phyloP scores from a whole-genome alignment of 2,113 vertebrate species.

The Myiozetetes cayanensis region DNA sequence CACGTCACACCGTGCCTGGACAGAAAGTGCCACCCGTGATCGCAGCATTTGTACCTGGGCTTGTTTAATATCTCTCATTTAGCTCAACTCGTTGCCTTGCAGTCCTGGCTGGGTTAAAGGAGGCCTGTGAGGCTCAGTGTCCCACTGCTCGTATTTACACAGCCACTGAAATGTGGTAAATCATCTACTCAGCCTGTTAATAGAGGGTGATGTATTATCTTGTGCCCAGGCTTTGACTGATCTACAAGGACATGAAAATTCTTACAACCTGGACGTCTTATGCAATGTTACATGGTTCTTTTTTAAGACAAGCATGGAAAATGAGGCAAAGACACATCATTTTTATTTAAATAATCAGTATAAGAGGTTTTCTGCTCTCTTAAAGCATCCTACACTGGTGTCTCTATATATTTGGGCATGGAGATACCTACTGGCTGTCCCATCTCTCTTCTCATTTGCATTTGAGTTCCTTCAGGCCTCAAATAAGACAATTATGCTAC shows the following conservation, averaged over 20 bases:
- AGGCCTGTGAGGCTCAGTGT: neutral
- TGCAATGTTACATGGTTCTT: neutral
- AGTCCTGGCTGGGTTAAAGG: neutral
- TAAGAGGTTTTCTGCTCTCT: neutral
- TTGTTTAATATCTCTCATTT: constrained; percentile 9
- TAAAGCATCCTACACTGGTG: neutral
- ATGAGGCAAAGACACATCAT: neutral
- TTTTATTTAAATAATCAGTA: neutral
- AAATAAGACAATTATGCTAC: neutral
- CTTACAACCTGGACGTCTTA: neutral
- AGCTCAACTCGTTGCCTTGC: constrained; percentile 60
- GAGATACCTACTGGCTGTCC: neutral
- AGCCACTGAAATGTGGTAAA: constrained; percentile 58
- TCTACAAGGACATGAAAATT: neutral
- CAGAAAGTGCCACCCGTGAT: neutral
- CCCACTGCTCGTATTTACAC: constrained; percentile 52
- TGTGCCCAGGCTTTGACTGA: neutral
- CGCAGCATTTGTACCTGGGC: neutral
- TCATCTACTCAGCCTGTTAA: constrained; percentile 65
- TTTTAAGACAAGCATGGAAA: neutral
- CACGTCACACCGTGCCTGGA: neutral
- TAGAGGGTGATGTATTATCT: constrained; percentile 26
- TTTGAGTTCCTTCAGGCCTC: neutral
- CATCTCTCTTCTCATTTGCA: neutral
- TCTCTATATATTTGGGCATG: neutral